Base-by-base conservation (phyloP, 2,113 vertebrate species). In the Haemorhous mexicanus region DNA sequence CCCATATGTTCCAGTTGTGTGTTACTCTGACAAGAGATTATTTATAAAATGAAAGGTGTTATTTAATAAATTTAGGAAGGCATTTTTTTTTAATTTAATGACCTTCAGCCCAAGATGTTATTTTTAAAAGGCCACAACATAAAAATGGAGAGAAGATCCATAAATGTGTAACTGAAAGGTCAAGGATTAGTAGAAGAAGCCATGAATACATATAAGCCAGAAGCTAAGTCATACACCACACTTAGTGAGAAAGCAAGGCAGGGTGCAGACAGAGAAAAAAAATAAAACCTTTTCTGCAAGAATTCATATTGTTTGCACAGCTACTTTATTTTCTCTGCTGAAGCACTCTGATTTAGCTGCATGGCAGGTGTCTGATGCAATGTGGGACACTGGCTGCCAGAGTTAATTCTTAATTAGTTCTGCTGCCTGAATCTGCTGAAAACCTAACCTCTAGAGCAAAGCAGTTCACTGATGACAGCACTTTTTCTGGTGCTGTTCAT, bases 351-450 rank as follows among this genome's bases (percentile, higher is more conserved):
- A 61, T 55, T 78, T 77, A 92, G 53, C 86, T 67, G 52, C 61
- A 6, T 47, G 56, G 76, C 87, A 89, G 73, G 77, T 92, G 66
- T 83, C 93, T 84, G 74, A 84, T 2, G 53, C 69, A 87, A 84
- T 78, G 84, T 89, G 84, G 87, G 87, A 59, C 56, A 37, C 62
- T 77, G 53, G 46, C 87, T 94, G 95, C 73, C 10, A 1, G 83
- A 94, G 62, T 91, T 94, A 94, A 95, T 94, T 94, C 86, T 91
- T 94, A 95, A 95, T 96, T 96, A 94, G 94, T 96, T 97, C 94
- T 93, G 87, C 90, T 7, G 23, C 73, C 64, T 96, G 92, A 88
- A 77, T 93, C 69, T 91, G 91, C 89, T 82, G 89, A 91, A 91
- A 96, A 77, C 77, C 73, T 64, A 87, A 75, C 91, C 93, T 94